Evolutionary conservation across 2,113 vertebrate genomes (phyloP), one percentile per base, ranked within the genome.

Genomic region (Pelusios castaneus): DNA sequence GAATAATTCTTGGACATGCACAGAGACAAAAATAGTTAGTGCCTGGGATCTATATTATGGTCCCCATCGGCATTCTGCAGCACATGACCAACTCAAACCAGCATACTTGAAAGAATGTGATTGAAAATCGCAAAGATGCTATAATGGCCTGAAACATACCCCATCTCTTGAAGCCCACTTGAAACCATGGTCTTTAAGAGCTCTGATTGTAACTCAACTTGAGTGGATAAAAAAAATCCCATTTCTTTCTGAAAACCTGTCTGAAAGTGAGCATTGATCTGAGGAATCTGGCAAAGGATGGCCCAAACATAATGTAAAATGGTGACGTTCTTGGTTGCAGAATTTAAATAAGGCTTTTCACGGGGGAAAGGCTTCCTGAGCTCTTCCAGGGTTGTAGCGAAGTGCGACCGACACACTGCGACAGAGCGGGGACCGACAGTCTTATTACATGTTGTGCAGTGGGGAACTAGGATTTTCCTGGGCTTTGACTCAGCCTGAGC

Each of bases 391-490:
- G 43, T 80, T 90, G 89, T 63, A n/a, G 21, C 14, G 0, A 2
- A 83, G 29, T 0, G 3, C 3, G 87, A 91, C 45, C 43, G 49
- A 0, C 84, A 16, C 2, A 1, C 5, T 63, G 79, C 85, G 84
- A 86, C 60, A 94, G 63, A 56, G 77, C 52, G 24, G 70, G 79
- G 89, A 38, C 85, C 45, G 88, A 5, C 4, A 63, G 81, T 60
- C 51, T 92, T 47, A 2, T 80, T 38, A 83, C 49, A 16, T 5
- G n/a, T 84, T 55, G 52, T 79, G 90, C 78, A 94, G 87, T 43
- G 87, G 25, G 54, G 83, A 94, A 76, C 52, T 14, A 0, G 58
- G 75, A 95, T 75, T 1, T 1, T 54, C 80, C 75, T 1, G 0
- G 51, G 63, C 94, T 89, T 45, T 0, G 0, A 41, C 51, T n/a